Percentiles rank a stretch among this genome's conserved stretches.
These are phyloP conservation scores for Panthera leo DNA, from an alignment of 2,113 vertebrate genomes.

Conservation along the genomic window DNA sequence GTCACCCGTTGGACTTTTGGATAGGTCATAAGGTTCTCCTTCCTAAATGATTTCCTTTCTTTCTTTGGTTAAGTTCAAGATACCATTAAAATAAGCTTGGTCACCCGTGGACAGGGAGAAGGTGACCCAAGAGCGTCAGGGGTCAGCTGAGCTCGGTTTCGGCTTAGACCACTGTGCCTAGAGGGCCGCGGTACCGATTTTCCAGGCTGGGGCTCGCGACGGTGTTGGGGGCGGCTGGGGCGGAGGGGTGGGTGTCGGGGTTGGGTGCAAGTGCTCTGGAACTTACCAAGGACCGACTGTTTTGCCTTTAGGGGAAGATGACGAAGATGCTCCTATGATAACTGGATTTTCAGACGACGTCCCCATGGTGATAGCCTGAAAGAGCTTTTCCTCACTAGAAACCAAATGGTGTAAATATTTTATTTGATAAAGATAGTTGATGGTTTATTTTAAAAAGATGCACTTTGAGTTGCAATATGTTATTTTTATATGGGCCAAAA, in stretches of 20 bases:
- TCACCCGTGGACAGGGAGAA: background rate
- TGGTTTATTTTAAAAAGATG: conserved; percentile 90
- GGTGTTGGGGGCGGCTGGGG: no score
- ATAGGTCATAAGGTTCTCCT: background rate
- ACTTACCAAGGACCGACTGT: conserved; percentile 11
- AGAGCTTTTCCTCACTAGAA: conserved; percentile 80
- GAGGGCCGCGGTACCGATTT: background rate
- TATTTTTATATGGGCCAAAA: conserved; percentile 92
- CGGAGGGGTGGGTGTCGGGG: rapidly evolving
- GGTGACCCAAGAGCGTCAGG: background rate
- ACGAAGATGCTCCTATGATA: conserved; percentile 98
- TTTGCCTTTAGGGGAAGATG: conserved; percentile 92
- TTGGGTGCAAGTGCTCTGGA: rapidly evolving
- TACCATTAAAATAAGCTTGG: background rate
- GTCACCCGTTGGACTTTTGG: background rate
- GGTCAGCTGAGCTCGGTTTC: background rate
- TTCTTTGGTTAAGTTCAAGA: background rate
- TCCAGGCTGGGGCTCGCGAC: background rate
- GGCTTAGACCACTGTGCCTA: no score
- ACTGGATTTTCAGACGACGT: conserved; percentile 99
- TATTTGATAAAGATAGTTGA: conserved; percentile 89
- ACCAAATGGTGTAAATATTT: conserved; percentile 91
- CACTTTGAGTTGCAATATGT: conserved; percentile 92
- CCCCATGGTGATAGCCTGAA: conserved; percentile 98
- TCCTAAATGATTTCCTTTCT: background rate